Evolutionary conservation across 2,888 invertebrate genomes (phyloP).

Genomic region (Minunthozetes semirufus): DNA sequence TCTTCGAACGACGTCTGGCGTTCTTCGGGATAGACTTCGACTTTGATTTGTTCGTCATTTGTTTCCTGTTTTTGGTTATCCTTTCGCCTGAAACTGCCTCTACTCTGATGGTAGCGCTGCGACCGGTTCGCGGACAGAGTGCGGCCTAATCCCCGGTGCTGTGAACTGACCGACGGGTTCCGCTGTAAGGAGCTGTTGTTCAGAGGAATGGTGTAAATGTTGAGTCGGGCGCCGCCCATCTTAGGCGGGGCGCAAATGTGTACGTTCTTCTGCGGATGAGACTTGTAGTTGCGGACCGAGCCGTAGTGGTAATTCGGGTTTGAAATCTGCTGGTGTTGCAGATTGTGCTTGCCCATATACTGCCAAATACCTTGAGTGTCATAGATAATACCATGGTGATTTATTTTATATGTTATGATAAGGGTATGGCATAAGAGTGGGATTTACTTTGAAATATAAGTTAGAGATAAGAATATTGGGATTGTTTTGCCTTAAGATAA

Average conservation of each 20-base stretch:
- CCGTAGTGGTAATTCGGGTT: conserved; percentile 35
- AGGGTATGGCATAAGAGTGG: too few relatives aligned
- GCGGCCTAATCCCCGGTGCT: not conserved
- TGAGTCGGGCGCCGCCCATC: conserved; percentile 34
- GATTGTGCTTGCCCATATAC: conserved; percentile 34
- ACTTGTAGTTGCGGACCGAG: not conserved
- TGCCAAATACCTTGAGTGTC: conserved; percentile 20
- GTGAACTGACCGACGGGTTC: not conserved
- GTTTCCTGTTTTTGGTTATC: not conserved
- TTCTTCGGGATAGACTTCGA: not conserved
- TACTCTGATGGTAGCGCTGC: not conserved
- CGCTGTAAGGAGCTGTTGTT: not conserved
- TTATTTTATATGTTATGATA: too few relatives aligned
- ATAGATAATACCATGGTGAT: not conserved
- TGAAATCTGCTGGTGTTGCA: conserved; percentile 36
- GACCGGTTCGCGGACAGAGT: not conserved
- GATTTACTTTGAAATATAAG: too few relatives aligned
- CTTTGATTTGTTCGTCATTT: conserved; percentile 3
- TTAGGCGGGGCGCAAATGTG: conserved; percentile 34
- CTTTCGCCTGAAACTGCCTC: not conserved
- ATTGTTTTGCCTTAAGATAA: too few relatives aligned
- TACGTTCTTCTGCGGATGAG: not conserved
- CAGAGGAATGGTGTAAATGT: conserved; percentile 26
- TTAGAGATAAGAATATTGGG: too few relatives aligned
- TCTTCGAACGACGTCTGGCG: not conserved